A percentile compares a stretch with the other conserved stretches of the same genome.
Conservation (phyloP, 2,888 invertebrate species). For the Microctonus brassicae region DNA sequence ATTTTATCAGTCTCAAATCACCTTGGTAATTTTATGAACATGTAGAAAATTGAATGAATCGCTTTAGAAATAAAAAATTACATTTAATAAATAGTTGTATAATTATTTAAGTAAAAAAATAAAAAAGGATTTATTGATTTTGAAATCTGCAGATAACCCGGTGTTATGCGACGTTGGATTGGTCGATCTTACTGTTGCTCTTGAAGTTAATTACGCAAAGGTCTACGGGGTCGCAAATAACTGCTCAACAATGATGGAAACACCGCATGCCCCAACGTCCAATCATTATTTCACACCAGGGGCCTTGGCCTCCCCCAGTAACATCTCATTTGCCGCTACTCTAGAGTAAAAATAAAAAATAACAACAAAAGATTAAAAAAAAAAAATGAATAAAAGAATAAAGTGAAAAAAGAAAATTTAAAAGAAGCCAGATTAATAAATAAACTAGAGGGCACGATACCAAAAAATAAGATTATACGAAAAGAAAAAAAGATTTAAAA, state of each 20-base stretch:
- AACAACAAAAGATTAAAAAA: no score
- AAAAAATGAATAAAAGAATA: not conserved
- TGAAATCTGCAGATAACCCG: constrained; percentile 79
- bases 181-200: constrained; percentile 78
- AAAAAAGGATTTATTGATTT: constrained; percentile 17
- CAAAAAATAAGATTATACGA: constrained; percentile 4
- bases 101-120: not conserved
- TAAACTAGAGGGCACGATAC: not conserved
- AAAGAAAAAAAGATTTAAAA: not conserved
- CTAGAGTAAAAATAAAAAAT: constrained; percentile 56
- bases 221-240: constrained; percentile 77
- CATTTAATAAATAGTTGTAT: not conserved
- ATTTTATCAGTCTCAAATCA: no score
- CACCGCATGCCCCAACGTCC: constrained; percentile 52
- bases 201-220: constrained; percentile 81
- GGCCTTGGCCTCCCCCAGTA: constrained; percentile 62
- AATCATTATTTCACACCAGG: constrained; percentile 59
- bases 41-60: no score
- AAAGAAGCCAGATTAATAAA: not conserved
- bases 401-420: not conserved
- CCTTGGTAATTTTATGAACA: no score
- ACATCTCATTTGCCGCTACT: constrained; percentile 67
- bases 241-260: constrained; percentile 58
- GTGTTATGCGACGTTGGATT: constrained; percentile 82
- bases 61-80: not conserved